A percentile compares a stretch with the other conserved stretches of the same genome.
Evolutionary conservation across 2,888 invertebrate species (phyloP).

Genomic region (Stomorhina lunata): DNA sequence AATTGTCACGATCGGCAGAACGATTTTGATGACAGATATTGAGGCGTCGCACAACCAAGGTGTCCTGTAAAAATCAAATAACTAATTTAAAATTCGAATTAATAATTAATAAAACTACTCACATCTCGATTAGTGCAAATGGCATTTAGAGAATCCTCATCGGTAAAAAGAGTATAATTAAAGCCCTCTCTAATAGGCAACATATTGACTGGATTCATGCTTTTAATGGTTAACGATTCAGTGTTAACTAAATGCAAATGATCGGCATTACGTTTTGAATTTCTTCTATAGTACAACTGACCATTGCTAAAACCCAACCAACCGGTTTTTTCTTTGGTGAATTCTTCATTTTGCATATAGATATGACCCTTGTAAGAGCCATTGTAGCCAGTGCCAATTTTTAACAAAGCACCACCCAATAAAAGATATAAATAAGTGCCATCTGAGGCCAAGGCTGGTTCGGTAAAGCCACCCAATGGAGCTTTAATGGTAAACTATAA

Average conservation of each 20-base stretch:
- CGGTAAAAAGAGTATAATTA: constrained; percentile 83
- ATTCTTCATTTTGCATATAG: constrained; percentile 91
- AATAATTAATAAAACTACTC: constrained; percentile 73
- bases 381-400: constrained; percentile 97
- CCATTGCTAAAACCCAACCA: constrained; percentile 93
- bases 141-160: constrained; percentile 89
- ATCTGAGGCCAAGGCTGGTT: constrained; percentile 89
- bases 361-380: constrained; percentile 95
- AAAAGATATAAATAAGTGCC: constrained; percentile 94
- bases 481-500: constrained; percentile 76
- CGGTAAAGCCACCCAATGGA: constrained; percentile 79
- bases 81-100: background rate
- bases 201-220: constrained; percentile 75
- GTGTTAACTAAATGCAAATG: constrained; percentile 79
- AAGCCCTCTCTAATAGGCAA: constrained; percentile 77
- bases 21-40: constrained; percentile 80
- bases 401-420: constrained; percentile 90
- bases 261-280: constrained; percentile 80
- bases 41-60: constrained; percentile 87
- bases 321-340: constrained; percentile 88
- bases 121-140: constrained; percentile 91
- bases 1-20: constrained; percentile 71
- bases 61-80: constrained; percentile 83
- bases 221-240: constrained; percentile 81
- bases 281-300: constrained; percentile 88